Base-by-base conservation (phyloP, 2,888 invertebrate genomes). In the Drosophila suboccidentalis region DNA sequence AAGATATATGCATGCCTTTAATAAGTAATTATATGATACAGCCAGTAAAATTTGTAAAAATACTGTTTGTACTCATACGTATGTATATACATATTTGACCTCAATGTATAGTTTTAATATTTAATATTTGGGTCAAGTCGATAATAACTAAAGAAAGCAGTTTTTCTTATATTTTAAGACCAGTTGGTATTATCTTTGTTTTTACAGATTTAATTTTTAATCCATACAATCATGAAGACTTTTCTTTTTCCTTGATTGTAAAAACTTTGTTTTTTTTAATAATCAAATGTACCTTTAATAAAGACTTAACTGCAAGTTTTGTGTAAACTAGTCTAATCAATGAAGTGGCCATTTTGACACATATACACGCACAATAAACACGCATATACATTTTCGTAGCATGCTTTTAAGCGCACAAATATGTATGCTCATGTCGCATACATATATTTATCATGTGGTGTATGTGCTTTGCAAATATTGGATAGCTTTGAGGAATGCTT, bases 1-100 rank as follows among this genome's bases (percentile, higher is more conserved):
- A 51, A 54, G 73, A 19, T 9, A 11, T 22, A 19, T 22, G 22
- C 47, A 10, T 11, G 29, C 34, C 58, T 64, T 59, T 36, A 71
- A 66, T 71, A 50, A 60, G 44, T 71, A 77, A 80, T 80, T 78
- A 80, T 26, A 57, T 57, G 38, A 26, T 29, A 49, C 29, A 39
- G 17, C 17, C 43, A 43, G 22, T 29, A 34, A 39, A 58, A 29
- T 36, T 41, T 34, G 17, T 26, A 26, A 47, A 43, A 44, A 38
- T 34, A 10, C 13, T 22, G 19, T 15, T 15, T 32, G 43, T 32
- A 11, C 19, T 19, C 6, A 13, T 8, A 29, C 26, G 26, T 29
- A 8, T 8, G 1, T 1, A 8, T 29, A 2, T 29, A 54, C 13
- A 32, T 44, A 32, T 34, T 5, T 6, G 26, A 8, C 22, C 26